phyloP scores from a whole-genome alignment of 2,113 vertebrate species.

The Herpailurus yagouaroundi region DNA sequence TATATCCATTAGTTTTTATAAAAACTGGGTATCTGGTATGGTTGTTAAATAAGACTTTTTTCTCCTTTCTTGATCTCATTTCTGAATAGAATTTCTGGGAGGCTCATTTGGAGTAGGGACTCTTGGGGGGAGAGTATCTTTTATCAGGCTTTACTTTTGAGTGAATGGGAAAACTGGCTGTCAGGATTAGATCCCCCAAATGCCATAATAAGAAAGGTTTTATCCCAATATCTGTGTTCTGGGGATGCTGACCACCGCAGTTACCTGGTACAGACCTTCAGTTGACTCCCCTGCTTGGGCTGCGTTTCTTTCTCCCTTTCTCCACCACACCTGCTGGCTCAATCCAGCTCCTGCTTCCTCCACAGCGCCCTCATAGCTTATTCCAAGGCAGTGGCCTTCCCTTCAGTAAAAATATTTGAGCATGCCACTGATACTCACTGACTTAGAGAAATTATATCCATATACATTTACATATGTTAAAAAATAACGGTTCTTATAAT shows the following conservation, averaged over 20 bases:
- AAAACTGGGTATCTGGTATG: background rate
- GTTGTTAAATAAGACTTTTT: background rate
- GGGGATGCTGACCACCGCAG: background rate
- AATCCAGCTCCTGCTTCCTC: background rate
- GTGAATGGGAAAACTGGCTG: background rate
- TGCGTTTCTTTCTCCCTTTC: background rate
- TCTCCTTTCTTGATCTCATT: background rate
- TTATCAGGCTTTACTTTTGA: background rate
- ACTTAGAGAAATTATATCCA: background rate
- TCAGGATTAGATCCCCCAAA: background rate
- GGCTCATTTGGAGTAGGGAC: background rate
- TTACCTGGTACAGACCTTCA: background rate
- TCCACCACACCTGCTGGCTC: background rate
- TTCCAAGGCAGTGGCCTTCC: background rate
- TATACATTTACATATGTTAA: background rate
- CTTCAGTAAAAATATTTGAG: background rate
- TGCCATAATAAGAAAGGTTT: background rate
- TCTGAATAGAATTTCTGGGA: background rate
- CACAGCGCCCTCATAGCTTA: background rate
- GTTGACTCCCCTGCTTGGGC: background rate
- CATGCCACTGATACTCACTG: background rate
- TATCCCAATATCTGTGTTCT: background rate
- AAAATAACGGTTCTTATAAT: background rate
- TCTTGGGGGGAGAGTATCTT: background rate
- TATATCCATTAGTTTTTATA: background rate